A percentile compares a stretch with the other conserved stretches of the same genome.
Conservation (phyloP, 2,888 invertebrate genomes). For the Tryphoninae sp. region DNA sequence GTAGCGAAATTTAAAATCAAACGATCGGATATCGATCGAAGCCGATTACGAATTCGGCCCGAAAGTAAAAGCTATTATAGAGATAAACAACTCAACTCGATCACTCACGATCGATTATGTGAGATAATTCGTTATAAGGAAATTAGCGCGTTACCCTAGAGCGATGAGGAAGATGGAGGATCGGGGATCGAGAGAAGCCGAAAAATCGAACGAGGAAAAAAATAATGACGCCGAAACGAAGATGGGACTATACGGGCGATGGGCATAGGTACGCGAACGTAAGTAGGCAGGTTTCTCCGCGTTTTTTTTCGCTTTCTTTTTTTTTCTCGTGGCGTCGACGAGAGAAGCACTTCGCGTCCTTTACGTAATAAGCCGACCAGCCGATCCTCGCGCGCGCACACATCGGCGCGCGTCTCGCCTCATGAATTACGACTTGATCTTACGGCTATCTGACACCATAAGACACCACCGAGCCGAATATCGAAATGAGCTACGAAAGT, state of each 20-base stretch:
- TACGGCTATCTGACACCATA: slow-evolving; percentile 35
- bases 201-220: not conserved
- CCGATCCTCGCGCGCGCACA: slow-evolving; percentile 53
- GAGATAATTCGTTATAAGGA: not conserved
- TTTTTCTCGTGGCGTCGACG: slow-evolving; percentile 46
- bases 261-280: slow-evolving; percentile 34
- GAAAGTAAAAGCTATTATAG: slow-evolving; percentile 65
- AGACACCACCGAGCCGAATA: not conserved
- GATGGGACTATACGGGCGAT: slow-evolving; percentile 42
- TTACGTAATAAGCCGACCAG: slow-evolving; percentile 64
- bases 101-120: slow-evolving; percentile 42
- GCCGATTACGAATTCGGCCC: slow-evolving; percentile 52
- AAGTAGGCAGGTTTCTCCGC: slow-evolving; percentile 60
- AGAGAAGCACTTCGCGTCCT: slow-evolving; percentile 62
- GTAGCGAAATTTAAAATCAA: not conserved
- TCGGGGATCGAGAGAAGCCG: slow-evolving; percentile 1
- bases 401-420: slow-evolving; percentile 30
- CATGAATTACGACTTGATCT: slow-evolving; percentile 50
- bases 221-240: slow-evolving; percentile 19
- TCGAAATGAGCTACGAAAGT: not conserved
- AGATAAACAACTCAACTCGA: slow-evolving; percentile 19
- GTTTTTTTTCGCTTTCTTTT: slow-evolving; percentile 28
- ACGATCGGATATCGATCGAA: slow-evolving; percentile 40
- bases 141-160: too few species aligned
- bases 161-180: too few species aligned